Percentiles rank a stretch among this genome's conserved stretches.
Evolutionary conservation across 2,888 invertebrate genomes (phyloP).

Genomic region (Teleiodes luculella): DNA sequence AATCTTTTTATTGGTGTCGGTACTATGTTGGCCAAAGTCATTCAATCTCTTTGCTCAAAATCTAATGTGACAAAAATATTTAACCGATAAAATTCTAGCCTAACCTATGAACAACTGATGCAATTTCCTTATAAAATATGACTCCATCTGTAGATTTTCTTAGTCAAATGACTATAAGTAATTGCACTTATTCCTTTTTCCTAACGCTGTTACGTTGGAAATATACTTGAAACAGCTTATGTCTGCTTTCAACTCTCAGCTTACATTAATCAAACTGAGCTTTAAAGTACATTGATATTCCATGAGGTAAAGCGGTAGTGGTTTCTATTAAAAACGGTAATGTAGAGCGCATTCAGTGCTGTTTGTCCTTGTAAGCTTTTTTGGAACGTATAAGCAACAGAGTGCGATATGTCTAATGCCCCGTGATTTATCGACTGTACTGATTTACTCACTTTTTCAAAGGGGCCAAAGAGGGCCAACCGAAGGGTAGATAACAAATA

Average conservation of each 20-base stretch:
- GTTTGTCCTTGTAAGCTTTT: neutral
- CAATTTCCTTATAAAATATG: neutral
- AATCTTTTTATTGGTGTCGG: too few relatives aligned
- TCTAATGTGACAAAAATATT: too few relatives aligned
- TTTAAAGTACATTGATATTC: too few relatives aligned
- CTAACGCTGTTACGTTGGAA: neutral
- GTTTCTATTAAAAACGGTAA: too few relatives aligned
- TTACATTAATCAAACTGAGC: too few relatives aligned
- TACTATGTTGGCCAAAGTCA: too few relatives aligned
- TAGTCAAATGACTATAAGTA: neutral
- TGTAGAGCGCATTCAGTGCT: too few relatives aligned
- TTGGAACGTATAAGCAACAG: neutral
- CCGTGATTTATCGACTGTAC: slow-evolving; percentile 4
- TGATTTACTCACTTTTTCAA: slow-evolving; percentile 6
- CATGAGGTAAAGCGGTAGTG: too few relatives aligned
- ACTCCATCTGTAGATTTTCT: neutral
- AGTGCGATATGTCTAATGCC: slow-evolving; percentile 10
- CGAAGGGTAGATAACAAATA: slow-evolving; percentile 3
- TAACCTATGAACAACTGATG: too few relatives aligned
- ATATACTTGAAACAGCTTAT: slow-evolving; percentile 3
- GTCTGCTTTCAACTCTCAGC: too few relatives aligned
- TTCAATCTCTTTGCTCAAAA: too few relatives aligned
- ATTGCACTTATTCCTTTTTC: neutral
- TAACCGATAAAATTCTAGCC: too few relatives aligned
- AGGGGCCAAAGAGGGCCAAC: slow-evolving; percentile 4